Base-by-base conservation (phyloP, 2,888 invertebrate genomes). In the Pollenia griseotomentosa region DNA sequence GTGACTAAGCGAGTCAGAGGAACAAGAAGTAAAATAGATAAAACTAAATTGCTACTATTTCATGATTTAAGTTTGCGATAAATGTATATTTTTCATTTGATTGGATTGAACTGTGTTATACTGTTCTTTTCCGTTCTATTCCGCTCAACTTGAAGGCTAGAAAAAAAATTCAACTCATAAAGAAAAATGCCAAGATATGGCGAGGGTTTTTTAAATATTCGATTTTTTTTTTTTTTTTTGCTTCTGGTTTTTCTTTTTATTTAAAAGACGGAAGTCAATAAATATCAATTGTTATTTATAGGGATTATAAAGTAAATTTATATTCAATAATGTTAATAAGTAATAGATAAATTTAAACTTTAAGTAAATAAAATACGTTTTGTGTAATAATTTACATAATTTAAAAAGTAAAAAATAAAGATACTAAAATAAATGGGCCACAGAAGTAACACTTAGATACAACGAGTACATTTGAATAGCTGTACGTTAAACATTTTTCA, bases 31-130 rank as follows among this genome's bases (percentile, higher is more conserved):
- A 63, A 73, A 65, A 66, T 19, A 75, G 75, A 80, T 75, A 75
- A 85, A 85, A 85, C 80, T 85, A 65, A 80, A 85, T 65, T 85
- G 79, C 74, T 80, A 84, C 68, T 85, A 80, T 84, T 85, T 80
- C 68, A 80, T 85, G 80, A 80, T 80, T 80, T 63, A 75, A 70
- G 74, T 71, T 85, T 55, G 23, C 75, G 70, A 80, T 80, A 80
- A 80, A 80, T 75, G 55, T 80, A 70, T 55, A 80, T 80, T 80
- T 80, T 75, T 57, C 70, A 80, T 80, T 75, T 80, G 74, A 85
- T 80, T 85, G 80, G 65, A 74, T 80, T 80, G 66, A 75, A 61
- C 53, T 75, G 55, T 75, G 65, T 55, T 33, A 12, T 46, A 44
- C 19, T 48, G 19, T 16, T 23, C 14, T 23, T 23, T 46, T 10